phyloP scores from a whole-genome alignment of 2,888 invertebrate species.

The Ornithoptera priamus region DNA sequence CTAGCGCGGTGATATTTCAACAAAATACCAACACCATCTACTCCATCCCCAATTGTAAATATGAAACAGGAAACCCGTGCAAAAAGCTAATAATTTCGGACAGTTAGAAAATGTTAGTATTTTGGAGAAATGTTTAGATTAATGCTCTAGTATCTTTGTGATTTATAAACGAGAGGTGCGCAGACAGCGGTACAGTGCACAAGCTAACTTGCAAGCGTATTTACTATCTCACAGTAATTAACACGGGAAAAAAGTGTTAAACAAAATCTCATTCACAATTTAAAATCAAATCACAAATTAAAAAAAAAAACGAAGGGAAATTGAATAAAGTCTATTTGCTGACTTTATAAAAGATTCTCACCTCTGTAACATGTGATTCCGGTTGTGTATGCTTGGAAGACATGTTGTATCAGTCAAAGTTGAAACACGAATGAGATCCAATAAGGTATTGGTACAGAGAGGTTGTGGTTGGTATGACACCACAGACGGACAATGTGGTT shows the following conservation, averaged over 20 bases:
- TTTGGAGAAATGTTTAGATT: conserved; percentile 69
- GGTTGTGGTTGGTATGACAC: conserved; percentile 9
- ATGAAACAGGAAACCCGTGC: conserved; percentile 53
- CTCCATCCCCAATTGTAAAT: conserved; percentile 49
- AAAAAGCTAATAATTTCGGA: conserved; percentile 49
- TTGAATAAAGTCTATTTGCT: conserved; percentile 18
- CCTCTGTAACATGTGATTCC: conserved; percentile 68
- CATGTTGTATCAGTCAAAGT: conserved; percentile 66
- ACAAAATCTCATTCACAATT: conserved; percentile 10
- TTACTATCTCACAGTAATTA: conserved; percentile 36
- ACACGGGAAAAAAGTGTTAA: conserved; percentile 41
- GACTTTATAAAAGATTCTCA: conserved; percentile 49
- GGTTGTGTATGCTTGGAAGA: conserved; percentile 73
- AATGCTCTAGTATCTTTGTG: conserved; percentile 47
- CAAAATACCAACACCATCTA: conserved; percentile 80
- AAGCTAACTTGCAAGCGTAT: conserved; percentile 65
- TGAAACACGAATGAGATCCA: conserved; percentile 52
- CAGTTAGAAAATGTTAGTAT: conserved; percentile 74
- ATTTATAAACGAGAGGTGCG: conserved; percentile 52
- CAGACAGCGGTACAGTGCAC: conserved; percentile 58
- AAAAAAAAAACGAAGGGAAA: not conserved
- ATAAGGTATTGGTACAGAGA: conserved; percentile 41
- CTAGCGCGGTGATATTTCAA: conserved; percentile 61
- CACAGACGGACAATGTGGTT: conserved; percentile 26
- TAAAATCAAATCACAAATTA: not conserved